phyloP scores from a whole-genome alignment of 2,113 vertebrate genomes.

The Onychostoma macrolepis region DNA sequence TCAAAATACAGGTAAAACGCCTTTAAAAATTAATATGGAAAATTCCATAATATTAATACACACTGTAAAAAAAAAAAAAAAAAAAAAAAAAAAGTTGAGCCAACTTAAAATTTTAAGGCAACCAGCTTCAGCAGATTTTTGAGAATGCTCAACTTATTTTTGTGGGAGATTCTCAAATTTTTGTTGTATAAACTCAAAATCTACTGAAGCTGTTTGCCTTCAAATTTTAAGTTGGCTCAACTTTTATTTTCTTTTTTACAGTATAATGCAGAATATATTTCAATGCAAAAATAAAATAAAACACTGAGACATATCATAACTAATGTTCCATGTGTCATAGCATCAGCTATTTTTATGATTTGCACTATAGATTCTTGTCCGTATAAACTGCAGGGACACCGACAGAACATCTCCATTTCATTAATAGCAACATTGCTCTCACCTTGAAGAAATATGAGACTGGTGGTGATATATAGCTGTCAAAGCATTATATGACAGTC shows the following conservation, averaged over 20 bases:
- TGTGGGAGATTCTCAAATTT: too few relatives aligned
- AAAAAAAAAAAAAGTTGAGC: too few relatives aligned
- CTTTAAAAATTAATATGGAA: too few relatives aligned
- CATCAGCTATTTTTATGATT: not conserved
- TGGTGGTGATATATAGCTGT: not conserved
- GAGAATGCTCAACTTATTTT: too few relatives aligned
- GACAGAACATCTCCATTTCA: not conserved
- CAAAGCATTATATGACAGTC: conserved; percentile 18
- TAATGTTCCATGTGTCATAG: not conserved
- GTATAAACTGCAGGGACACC: not conserved
- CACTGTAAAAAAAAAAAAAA: too few relatives aligned
- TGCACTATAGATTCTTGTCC: not conserved
- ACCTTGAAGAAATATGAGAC: conserved; percentile 35
- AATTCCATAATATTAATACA: too few relatives aligned
- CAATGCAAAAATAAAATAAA: not conserved
- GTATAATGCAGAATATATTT: not conserved
- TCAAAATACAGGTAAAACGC: not conserved
- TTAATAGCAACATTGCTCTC: conserved; percentile 20
- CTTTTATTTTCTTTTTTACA: not conserved
- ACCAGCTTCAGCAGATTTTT: too few relatives aligned
- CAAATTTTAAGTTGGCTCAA: too few relatives aligned
- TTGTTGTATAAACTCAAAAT: too few relatives aligned
- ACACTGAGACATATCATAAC: conserved; percentile 20
- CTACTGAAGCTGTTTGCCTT: too few relatives aligned
- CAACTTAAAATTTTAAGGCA: too few relatives aligned